These are phyloP conservation scores for Cheilosia vulpina DNA, from an alignment of 2,888 invertebrate species.

Conservation along the genomic window DNA sequence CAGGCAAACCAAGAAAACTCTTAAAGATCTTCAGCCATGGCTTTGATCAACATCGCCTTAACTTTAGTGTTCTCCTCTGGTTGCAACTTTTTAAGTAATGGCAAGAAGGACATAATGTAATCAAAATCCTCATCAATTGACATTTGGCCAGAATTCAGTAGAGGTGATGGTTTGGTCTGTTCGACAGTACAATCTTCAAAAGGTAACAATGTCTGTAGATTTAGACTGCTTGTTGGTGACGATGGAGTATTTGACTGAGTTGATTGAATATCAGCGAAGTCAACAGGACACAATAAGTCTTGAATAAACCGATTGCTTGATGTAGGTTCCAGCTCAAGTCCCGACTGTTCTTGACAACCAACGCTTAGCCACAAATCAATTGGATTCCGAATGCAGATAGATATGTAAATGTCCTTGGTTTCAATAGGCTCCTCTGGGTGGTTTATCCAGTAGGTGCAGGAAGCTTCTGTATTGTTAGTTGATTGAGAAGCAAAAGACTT, in stretches of 20 bases:
- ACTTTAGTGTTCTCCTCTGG: not conserved
- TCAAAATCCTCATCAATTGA: not conserved
- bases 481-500: too few relatives aligned
- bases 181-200: too few relatives aligned
- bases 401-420: not conserved
- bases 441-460: not conserved
- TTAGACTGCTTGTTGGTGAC: too few relatives aligned
- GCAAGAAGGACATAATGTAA: not conserved
- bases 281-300: too few relatives aligned
- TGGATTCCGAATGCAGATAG: conserved; percentile 4
- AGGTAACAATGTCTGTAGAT: too few relatives aligned
- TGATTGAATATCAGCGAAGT: too few relatives aligned
- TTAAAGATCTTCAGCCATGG: not conserved
- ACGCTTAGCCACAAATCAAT: not conserved
- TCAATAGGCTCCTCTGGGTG: not conserved
- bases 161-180: not conserved
- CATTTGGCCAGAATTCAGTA: not conserved
- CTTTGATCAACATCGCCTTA: not conserved
- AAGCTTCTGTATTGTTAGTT: not conserved
- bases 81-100: not conserved
- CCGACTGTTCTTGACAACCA: not conserved
- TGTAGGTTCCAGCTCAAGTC: too few relatives aligned
- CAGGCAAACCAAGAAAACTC: not conserved
- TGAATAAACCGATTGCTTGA: too few relatives aligned
- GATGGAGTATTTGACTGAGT: too few relatives aligned